These are phyloP conservation scores for Muricea muricata DNA, from an alignment of 92 coral and sea anemone genomes.

Conservation along the genomic window DNA sequence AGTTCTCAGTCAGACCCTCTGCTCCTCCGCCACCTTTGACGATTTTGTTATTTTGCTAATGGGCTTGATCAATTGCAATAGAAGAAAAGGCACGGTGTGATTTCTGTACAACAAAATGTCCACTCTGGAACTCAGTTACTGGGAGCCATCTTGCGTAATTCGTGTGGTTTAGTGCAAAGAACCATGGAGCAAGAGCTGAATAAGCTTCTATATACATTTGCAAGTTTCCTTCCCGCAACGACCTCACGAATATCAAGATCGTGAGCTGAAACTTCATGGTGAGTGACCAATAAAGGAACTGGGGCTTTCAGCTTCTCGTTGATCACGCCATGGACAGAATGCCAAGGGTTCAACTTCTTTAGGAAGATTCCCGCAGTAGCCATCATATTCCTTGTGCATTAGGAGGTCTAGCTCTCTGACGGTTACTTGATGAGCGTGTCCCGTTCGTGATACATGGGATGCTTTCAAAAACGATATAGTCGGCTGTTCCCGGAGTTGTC, in stretches of 20 bases:
- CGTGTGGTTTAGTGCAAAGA: slow-evolving; percentile 58
- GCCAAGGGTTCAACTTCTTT: slow-evolving; percentile 33
- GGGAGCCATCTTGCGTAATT: slow-evolving; percentile 70
- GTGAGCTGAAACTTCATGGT: slow-evolving; percentile 44
- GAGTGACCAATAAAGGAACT: slow-evolving; percentile 49
- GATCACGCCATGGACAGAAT: slow-evolving; percentile 28
- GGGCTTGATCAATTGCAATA: slow-evolving; percentile 59
- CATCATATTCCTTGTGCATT: slow-evolving; percentile 36
- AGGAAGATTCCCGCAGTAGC: slow-evolving; percentile 33
- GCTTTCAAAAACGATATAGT: slow-evolving; percentile 62
- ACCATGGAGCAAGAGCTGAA: slow-evolving; percentile 51
- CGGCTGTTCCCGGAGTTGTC: slow-evolving; percentile 58
- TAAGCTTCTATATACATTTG: slow-evolving; percentile 35
- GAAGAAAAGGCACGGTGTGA: slow-evolving; percentile 52
- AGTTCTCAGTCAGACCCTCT: slow-evolving; percentile 42
- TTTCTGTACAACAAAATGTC: slow-evolving; percentile 64
- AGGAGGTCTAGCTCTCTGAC: slow-evolving; percentile 51
- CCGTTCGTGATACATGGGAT: slow-evolving; percentile 46
- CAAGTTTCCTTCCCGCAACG: slow-evolving; percentile 63
- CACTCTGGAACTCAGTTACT: slow-evolving; percentile 59
- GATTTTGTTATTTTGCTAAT: slow-evolving; percentile 61
- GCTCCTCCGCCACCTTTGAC: slow-evolving; percentile 65
- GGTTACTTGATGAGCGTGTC: slow-evolving; percentile 60
- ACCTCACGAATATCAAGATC: slow-evolving; percentile 43
- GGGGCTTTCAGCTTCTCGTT: slow-evolving; percentile 31